Evolutionary conservation across 1,140 invertebrate species (phyloP), one percentile per base, ranked within the genome.

Genomic region (Calycopis cecrops): DNA sequence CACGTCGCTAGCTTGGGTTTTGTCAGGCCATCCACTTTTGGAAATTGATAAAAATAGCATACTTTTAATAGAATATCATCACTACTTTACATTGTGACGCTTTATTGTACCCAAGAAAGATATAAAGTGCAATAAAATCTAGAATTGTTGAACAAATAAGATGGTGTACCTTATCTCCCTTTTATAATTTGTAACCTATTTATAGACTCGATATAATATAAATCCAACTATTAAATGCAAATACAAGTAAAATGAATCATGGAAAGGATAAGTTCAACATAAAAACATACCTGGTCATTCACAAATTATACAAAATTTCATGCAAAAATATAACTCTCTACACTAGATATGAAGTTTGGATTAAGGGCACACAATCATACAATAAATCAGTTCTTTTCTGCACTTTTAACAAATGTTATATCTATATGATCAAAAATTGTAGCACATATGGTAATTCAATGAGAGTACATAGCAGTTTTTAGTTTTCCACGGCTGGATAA

Each of bases 1-100:
- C 86, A 88, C 86, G 86, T 88, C 81, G 85, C 78, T 76, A 78
- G 78, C 79, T 82, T 82, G 77, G 79, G 70, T 82, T 85, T 44
- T 84, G 78, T 77, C 60, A 59, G 59, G 59, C 72, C 75, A 77
- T 79, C 80, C 78, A 72, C 79, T 80, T 86, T 76, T 76, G 83
- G 83, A 84, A 73, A 84, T 86, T 76, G 75, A 76, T 82, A 86
- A 77, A 86, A 86, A 86, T 86, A 86, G 80, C 75, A 60, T 68
- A 63, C 54, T 65, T 51, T 60, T 58, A 60, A 69, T 59, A 61
- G 50, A 56, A 69, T 70, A 70, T 62, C 55, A 67, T 62, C 57
- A 60, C 55, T 56, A 63, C 56, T n/a, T 66, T 59, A 55, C 35
- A 48, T 62, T 57, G 61, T 48, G 35, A 21, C 10, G 18, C 9